Conservation (phyloP, 2,797 vertebrate genomes). For the Astyanax mexicanus region DNA sequence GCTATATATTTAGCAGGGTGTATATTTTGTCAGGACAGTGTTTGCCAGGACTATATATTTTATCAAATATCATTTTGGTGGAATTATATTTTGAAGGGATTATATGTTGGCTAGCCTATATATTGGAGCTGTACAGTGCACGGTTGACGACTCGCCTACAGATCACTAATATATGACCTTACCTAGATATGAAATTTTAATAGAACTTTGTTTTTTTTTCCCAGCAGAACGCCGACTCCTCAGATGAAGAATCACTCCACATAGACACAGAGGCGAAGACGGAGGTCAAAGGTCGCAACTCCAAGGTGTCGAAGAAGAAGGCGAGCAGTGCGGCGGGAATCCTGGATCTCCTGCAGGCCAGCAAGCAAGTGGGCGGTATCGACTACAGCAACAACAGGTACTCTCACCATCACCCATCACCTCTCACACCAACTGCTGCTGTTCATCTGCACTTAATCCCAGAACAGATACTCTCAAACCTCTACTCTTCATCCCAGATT, state of each 20-base stretch:
- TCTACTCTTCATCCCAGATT: no score
- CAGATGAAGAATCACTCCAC: conserved; percentile 94
- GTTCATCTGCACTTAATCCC: neutral
- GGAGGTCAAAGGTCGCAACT: conserved; percentile 84
- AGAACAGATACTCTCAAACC: no score
- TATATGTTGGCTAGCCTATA: no score
- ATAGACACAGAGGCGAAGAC: conserved; percentile 91
- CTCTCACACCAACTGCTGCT: conserved; percentile 9
- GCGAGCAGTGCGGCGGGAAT: conserved; percentile 89
- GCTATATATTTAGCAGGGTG: no score
- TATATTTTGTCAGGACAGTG: no score
- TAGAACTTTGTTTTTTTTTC: conserved; percentile 14
- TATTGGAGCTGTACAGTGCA: no score
- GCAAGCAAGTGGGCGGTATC: conserved; percentile 97
- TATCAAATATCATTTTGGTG: no score
- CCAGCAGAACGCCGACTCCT: conserved; percentile 89
- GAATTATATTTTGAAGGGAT: no score
- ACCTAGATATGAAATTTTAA: no score
- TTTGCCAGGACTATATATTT: no score
- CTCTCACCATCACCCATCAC: conserved; percentile 45
- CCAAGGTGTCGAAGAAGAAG: conserved; percentile 92
- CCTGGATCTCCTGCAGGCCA: conserved; percentile 96
- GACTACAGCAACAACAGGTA: conserved; percentile 98
- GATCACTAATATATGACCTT: no score
- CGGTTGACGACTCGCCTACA: no score